Evolutionary conservation across 2,888 invertebrate genomes (phyloP).

Genomic region (Zaprionus lineosus): DNA sequence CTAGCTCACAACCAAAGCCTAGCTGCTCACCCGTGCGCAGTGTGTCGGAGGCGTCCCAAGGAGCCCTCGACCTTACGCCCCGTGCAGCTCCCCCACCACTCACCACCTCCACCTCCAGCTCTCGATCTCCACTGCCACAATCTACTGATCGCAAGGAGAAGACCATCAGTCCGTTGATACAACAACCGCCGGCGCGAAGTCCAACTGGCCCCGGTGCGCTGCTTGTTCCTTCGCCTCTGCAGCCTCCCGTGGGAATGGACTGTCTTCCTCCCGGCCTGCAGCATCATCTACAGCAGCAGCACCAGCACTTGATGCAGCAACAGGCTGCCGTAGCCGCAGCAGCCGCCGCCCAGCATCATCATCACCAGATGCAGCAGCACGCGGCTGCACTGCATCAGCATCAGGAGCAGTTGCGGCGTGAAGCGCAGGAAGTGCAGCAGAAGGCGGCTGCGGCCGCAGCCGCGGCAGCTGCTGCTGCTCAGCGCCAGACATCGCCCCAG

Average conservation of each 20-base stretch:
- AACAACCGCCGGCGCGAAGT: conserved; percentile 45
- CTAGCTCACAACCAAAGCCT: conserved; percentile 58
- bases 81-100: conserved; percentile 74
- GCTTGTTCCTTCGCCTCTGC: conserved; percentile 57
- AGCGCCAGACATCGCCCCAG: conserved; percentile 53
- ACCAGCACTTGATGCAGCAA: conserved; percentile 81
- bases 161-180: conserved; percentile 55
- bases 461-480: conserved; percentile 52
- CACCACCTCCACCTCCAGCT: conserved; percentile 26
- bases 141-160: conserved; percentile 49
- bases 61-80: conserved; percentile 86
- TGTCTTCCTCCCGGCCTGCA: conserved; percentile 79
- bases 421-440: conserved; percentile 72
- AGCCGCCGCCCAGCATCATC: conserved; percentile 78
- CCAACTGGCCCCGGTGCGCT: conserved; percentile 43
- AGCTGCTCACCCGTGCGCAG: conserved; percentile 82
- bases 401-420: conserved; percentile 79
- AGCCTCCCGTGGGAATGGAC: conserved; percentile 68
- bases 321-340: conserved; percentile 78
- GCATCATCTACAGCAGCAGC: conserved; percentile 81
- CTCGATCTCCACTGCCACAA: conserved; percentile 53
- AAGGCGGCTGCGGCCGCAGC: conserved; percentile 80
- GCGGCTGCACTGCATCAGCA: conserved; percentile 75
- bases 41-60: conserved; percentile 83
- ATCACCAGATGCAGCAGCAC: conserved; percentile 80